phyloP scores from a whole-genome alignment of 2,797 vertebrate species.

The Kryptopterus vitreolus region DNA sequence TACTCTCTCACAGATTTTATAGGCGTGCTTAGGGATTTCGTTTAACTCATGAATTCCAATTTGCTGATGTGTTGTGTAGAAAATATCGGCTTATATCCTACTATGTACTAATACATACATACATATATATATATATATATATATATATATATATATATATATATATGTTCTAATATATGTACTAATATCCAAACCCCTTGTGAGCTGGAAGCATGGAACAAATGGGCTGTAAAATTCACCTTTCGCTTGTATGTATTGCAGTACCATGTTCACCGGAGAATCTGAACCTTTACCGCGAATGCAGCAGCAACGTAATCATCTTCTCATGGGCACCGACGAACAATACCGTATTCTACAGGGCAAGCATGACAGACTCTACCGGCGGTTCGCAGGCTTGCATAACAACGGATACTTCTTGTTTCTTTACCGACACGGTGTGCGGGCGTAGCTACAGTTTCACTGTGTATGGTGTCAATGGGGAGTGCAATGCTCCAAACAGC shows the following conservation, averaged over 20 bases:
- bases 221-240: neutral
- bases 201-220: neutral
- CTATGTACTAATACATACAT: no score
- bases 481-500: conserved; percentile 65
- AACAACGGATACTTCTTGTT: conserved; percentile 70
- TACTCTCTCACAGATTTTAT: neutral
- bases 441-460: conserved; percentile 72
- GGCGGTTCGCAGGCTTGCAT: conserved; percentile 65
- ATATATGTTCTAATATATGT: no score
- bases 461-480: conserved; percentile 56
- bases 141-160: no score
- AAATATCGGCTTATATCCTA: no score
- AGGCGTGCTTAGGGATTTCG: neutral
- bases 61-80: neutral
- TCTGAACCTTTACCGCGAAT: conserved; percentile 66
- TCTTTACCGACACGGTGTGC: conserved; percentile 72
- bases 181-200: neutral
- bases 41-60: neutral
- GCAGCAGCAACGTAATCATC: conserved; percentile 70
- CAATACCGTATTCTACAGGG: conserved; percentile 63
- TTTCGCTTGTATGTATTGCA: conserved; percentile 53
- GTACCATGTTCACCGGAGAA: conserved; percentile 71
- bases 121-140: no score
- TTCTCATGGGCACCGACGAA: conserved; percentile 71
- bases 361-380: conserved; percentile 62